phyloP scores from a whole-genome alignment of 2,113 vertebrate genomes.

The Triplophysa tibetana region DNA sequence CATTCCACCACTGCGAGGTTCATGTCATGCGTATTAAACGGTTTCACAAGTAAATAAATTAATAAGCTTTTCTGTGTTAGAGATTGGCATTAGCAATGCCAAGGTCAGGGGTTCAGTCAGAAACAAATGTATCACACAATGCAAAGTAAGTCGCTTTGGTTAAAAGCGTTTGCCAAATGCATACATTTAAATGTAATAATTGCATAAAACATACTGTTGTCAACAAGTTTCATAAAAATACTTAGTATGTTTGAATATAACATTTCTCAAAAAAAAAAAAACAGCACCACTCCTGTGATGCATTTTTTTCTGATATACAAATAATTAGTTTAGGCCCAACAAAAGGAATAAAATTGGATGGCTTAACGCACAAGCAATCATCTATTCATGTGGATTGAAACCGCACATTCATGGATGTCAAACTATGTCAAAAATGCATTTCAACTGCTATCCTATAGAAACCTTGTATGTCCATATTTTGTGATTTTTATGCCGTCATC shows the following conservation, averaged over 20 bases:
- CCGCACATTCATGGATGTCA: not conserved
- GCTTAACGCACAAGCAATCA: not conserved
- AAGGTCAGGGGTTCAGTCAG: too few relatives aligned
- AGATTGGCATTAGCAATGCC: too few relatives aligned
- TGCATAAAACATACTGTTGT: not conserved
- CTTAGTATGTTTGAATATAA: constrained; percentile 28
- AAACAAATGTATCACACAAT: too few relatives aligned
- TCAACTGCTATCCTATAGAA: too few relatives aligned
- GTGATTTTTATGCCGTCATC: too few relatives aligned
- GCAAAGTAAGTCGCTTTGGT: too few relatives aligned
- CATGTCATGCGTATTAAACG: not conserved
- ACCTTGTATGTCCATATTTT: too few relatives aligned
- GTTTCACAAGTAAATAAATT: too few relatives aligned
- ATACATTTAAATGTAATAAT: too few relatives aligned
- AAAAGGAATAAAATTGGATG: constrained; percentile 10
- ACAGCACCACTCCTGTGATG: constrained; percentile 22
- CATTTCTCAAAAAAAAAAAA: constrained; percentile 15
- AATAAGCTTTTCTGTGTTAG: too few relatives aligned
- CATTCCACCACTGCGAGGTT: not conserved
- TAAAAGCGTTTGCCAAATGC: too few relatives aligned
- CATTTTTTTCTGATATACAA: not conserved
- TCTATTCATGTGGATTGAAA: not conserved
- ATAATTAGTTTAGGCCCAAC: constrained; percentile 24
- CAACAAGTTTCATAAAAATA: constrained; percentile 28
- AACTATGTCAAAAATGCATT: not conserved